phyloP scores from a whole-genome alignment of 1,140 invertebrate species.

The Diorhabda sublineata region DNA sequence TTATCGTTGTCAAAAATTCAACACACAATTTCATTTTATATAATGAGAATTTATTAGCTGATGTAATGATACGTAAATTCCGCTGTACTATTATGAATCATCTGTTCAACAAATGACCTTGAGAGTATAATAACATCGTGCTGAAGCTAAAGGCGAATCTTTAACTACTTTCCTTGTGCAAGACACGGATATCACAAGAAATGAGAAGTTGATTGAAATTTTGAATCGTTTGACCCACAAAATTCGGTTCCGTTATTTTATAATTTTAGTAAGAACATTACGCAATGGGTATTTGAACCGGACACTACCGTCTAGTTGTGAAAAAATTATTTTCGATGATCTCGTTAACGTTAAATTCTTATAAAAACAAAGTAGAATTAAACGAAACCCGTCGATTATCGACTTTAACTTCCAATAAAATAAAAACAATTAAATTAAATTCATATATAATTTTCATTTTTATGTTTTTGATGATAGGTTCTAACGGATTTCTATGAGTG shows the following conservation, averaged over 20 bases:
- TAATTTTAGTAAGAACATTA: background rate
- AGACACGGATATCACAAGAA: background rate
- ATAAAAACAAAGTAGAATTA: no score
- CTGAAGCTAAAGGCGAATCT: background rate
- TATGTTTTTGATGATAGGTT: no score
- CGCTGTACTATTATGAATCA: background rate
- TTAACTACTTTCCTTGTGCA: background rate
- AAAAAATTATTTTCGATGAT: no score
- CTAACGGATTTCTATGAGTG: no score
- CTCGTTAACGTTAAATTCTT: no score
- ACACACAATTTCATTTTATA: no score
- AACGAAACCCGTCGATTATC: no score
- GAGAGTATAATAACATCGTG: background rate
- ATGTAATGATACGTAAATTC: background rate
- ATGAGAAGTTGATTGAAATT: background rate
- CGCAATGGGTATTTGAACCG: background rate
- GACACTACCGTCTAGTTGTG: background rate
- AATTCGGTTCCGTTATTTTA: background rate
- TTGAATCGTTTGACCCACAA: background rate
- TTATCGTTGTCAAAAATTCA: no score
- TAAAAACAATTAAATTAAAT: no score
- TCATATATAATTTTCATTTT: no score
- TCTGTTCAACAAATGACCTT: background rate
- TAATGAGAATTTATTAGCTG: no score
- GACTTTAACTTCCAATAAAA: no score